A percentile compares a stretch with the other conserved stretches of the same genome.
phyloP scores from a whole-genome alignment of 2,797 vertebrate species.

The Melanotaenia nigrans region DNA sequence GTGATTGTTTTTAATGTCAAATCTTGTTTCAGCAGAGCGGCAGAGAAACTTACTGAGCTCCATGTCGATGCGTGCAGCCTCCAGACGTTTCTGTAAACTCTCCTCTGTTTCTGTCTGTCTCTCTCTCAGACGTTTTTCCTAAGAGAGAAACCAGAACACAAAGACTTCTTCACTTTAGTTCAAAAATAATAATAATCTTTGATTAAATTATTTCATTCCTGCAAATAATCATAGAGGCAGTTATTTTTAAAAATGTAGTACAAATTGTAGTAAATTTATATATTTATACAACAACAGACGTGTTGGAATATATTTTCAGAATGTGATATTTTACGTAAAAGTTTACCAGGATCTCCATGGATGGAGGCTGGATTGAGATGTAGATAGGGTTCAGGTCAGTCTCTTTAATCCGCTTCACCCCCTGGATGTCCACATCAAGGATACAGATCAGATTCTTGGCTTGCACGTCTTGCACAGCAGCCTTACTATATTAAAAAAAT shows the following conservation, averaged over 20 bases:
- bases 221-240: neutral
- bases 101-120: constrained; percentile 93
- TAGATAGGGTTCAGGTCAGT: constrained; percentile 94
- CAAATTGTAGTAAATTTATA: too few relatives aligned
- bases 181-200: neutral
- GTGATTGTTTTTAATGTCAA: neutral
- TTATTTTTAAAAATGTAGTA: too few relatives aligned
- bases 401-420: constrained; percentile 93
- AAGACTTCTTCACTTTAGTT: neutral
- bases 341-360: constrained; percentile 90
- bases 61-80: constrained; percentile 87
- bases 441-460: constrained; percentile 95
- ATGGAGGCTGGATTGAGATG: constrained; percentile 94
- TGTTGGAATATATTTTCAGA: too few relatives aligned
- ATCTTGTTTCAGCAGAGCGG: neutral
- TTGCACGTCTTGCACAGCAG: constrained; percentile 90
- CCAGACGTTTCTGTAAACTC: constrained; percentile 90
- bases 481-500: constrained; percentile 83
- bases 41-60: constrained; percentile 89
- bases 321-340: neutral
- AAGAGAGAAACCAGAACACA: constrained; percentile 4
- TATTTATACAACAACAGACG: too few relatives aligned
- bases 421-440: constrained; percentile 96
- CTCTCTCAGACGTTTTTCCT: constrained; percentile 93
- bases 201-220: neutral